Evolutionary conservation across 2,113 vertebrate genomes (phyloP).

Genomic region (Protomyctophum bolini): DNA sequence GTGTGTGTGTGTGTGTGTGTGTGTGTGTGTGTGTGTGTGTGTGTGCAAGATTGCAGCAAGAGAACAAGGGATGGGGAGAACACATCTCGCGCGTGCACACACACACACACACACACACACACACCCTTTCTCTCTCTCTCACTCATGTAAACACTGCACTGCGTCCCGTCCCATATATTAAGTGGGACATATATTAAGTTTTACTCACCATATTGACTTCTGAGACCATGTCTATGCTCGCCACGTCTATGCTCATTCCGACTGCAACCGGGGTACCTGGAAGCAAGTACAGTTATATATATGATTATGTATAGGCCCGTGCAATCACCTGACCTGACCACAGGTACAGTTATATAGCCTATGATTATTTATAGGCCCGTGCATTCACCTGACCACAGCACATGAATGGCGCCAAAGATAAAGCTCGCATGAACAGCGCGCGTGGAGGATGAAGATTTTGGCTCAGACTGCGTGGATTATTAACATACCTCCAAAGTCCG

Average conservation of each 20-base stretch:
- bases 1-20: too few relatives aligned
- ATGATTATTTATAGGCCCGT: slow-evolving; percentile 13
- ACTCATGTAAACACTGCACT: too few relatives aligned
- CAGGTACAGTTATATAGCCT: slow-evolving; percentile 17
- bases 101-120: too few relatives aligned
- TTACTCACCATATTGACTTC: slow-evolving; percentile 97
- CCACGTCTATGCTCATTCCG: slow-evolving; percentile 95
- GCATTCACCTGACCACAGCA: slow-evolving; percentile 52
- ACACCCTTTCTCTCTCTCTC: too few relatives aligned
- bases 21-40: not conserved
- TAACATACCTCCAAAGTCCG: slow-evolving; percentile 91
- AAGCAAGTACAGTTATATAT: slow-evolving; percentile 22
- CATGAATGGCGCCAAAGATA: slow-evolving; percentile 54
- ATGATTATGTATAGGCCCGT: slow-evolving; percentile 13
- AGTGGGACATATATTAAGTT: too few relatives aligned
- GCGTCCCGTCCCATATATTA: too few relatives aligned
- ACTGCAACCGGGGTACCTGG: slow-evolving; percentile 90
- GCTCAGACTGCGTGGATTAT: too few relatives aligned
- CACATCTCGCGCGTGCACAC: too few relatives aligned
- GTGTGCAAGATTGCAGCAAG: not conserved
- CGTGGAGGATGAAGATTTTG: not conserved
- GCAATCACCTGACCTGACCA: slow-evolving; percentile 50
- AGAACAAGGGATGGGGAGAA: too few relatives aligned
- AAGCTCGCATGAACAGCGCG: not conserved
- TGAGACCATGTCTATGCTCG: slow-evolving; percentile 95